A percentile compares a stretch with the other conserved stretches of the same genome.
Conservation (phyloP, 2,113 vertebrate species). For the Pao palembangensis region DNA sequence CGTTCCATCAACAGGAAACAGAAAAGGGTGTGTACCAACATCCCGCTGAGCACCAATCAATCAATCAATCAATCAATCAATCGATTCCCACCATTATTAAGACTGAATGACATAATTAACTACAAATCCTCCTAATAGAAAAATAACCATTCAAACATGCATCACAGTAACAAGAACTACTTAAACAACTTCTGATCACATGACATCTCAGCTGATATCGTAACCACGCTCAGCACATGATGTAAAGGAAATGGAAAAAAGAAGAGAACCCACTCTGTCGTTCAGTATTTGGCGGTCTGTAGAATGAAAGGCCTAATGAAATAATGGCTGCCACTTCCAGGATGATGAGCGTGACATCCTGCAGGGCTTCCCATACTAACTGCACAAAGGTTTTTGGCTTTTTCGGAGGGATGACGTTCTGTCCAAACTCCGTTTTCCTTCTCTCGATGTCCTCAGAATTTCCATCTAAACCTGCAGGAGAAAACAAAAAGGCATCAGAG, state of each 20-base stretch:
- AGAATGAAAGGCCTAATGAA: slow-evolving; percentile 97
- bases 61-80: too few species aligned
- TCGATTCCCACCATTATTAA: too few species aligned
- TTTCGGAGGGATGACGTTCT: slow-evolving; percentile 96
- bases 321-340: slow-evolving; percentile 96
- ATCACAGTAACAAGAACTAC: too few species aligned
- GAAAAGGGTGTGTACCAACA: too few species aligned
- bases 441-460: slow-evolving; percentile 85
- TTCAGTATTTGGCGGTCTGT: slow-evolving; percentile 85
- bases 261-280: slow-evolving; percentile 76
- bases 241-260: not conserved
- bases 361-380: slow-evolving; percentile 98
- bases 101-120: too few species aligned
- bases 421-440: slow-evolving; percentile 90
- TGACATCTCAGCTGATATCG: too few species aligned
- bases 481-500: slow-evolving; percentile 25
- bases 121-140: too few species aligned
- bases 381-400: slow-evolving; percentile 99
- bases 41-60: too few species aligned
- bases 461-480: slow-evolving; percentile 84
- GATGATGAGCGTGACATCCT: slow-evolving; percentile 97
- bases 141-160: too few species aligned
- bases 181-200: too few species aligned
- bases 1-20: too few species aligned
- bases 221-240: too few species aligned